Conservation (phyloP, 1,140 invertebrate species). For the Calephelis nemesis region DNA sequence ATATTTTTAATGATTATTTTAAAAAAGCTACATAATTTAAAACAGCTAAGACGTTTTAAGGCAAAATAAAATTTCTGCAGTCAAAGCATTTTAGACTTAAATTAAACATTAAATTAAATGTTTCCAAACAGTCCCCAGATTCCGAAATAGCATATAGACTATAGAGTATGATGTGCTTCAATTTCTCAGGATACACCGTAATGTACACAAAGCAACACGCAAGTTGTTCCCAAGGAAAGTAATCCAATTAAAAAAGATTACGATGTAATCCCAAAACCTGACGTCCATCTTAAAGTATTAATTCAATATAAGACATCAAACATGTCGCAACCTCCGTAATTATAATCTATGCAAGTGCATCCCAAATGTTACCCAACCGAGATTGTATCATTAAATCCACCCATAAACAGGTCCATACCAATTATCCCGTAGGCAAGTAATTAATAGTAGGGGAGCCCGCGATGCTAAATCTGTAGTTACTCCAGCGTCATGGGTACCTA, state of each 20-base stretch:
- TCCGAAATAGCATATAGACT: too few species aligned
- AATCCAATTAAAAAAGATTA: neutral
- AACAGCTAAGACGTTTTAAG: too few species aligned
- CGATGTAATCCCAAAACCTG: neutral
- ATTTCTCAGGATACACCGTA: too few species aligned
- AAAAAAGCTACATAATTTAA: too few species aligned
- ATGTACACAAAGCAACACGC: too few species aligned
- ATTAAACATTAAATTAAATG: too few species aligned
- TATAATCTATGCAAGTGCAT: slow-evolving; percentile 12
- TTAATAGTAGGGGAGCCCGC: neutral
- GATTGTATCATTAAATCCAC: slow-evolving; percentile 9
- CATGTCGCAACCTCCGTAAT: slow-evolving; percentile 12
- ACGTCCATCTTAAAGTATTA: slow-evolving; percentile 1
- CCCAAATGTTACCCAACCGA: slow-evolving; percentile 1
- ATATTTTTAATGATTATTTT: too few species aligned
- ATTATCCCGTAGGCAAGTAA: neutral
- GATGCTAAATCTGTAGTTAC: too few species aligned
- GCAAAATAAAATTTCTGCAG: too few species aligned
- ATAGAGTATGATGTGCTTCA: too few species aligned
- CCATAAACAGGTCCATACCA: slow-evolving; percentile 11
- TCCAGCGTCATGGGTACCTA: neutral
- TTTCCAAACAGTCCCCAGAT: too few species aligned
- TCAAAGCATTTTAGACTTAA: too few species aligned
- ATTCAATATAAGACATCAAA: neutral
- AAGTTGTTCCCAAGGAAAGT: neutral